These are phyloP conservation scores for Geococcyx californianus DNA, from an alignment of 2,113 vertebrate species.

Conservation along the genomic window DNA sequence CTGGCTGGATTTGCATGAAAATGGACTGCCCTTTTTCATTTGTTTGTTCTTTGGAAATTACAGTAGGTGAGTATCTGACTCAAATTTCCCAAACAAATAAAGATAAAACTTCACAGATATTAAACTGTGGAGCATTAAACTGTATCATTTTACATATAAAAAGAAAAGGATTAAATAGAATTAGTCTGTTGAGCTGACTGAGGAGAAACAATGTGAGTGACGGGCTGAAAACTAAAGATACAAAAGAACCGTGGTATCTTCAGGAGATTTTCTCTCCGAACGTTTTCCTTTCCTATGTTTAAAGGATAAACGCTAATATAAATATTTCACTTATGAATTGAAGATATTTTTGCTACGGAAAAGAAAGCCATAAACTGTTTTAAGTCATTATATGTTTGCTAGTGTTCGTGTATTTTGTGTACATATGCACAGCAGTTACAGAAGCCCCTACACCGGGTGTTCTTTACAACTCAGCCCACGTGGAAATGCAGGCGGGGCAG, in stretches of 20 bases:
- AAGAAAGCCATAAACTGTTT: neutral
- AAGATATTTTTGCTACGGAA: neutral
- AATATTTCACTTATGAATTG: conserved; percentile 11
- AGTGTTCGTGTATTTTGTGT: neutral
- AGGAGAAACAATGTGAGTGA: conserved; percentile 51
- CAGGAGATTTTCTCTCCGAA: conserved; percentile 26
- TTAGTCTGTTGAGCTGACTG: conserved; percentile 58
- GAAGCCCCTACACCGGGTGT: neutral
- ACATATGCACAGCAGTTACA: neutral
- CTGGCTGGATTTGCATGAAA: conserved; percentile 83
- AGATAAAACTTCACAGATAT: conserved; percentile 76
- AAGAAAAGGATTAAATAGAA: conserved; percentile 71
- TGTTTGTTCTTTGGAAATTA: conserved; percentile 82
- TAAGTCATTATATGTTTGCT: neutral
- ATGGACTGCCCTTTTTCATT: conserved; percentile 76
- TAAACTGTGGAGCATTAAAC: conserved; percentile 67
- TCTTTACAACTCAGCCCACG: accelerated
- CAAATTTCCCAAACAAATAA: conserved; percentile 80
- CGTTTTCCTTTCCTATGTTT: conserved; percentile 3
- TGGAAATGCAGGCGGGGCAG: neutral
- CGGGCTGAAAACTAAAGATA: conserved; percentile 48
- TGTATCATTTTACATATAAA: conserved; percentile 74
- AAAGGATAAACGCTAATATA: conserved; percentile 32
- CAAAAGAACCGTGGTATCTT: conserved; percentile 38
- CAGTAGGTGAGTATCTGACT: conserved; percentile 77